Evolutionary conservation across 1,140 invertebrate species (phyloP).

Genomic region (Lasioglossum baleicum): DNA sequence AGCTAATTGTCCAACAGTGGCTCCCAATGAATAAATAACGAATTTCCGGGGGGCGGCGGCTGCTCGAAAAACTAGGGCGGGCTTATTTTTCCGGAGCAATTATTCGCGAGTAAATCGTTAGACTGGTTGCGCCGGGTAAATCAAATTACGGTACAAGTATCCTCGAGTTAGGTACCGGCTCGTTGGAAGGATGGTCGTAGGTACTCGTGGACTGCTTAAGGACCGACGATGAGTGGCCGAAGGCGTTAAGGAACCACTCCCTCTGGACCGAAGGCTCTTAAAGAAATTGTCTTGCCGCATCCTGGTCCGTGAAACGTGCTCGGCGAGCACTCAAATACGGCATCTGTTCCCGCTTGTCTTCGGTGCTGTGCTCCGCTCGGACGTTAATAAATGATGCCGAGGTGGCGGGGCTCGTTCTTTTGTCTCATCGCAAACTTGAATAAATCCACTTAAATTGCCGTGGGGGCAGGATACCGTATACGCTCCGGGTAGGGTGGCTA

Average conservation of each 20-base stretch:
- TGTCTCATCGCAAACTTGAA: slow-evolving; percentile 45
- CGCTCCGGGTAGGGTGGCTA: not conserved
- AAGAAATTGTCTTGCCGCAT: slow-evolving; percentile 62
- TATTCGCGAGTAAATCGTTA: not conserved
- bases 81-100: not conserved
- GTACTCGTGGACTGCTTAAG: slow-evolving; percentile 49
- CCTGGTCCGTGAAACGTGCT: slow-evolving; percentile 41
- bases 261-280: slow-evolving; percentile 39
- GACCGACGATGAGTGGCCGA: slow-evolving; percentile 51
- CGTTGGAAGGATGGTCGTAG: slow-evolving; percentile 41
- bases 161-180: slow-evolving; percentile 29
- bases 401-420: slow-evolving; percentile 38
- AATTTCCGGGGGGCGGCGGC: no score
- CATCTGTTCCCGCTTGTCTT: slow-evolving; percentile 55
- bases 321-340: slow-evolving; percentile 34
- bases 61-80: not conserved
- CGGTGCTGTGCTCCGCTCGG: slow-evolving; percentile 14
- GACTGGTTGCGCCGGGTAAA: not conserved
- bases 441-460: slow-evolving; percentile 53
- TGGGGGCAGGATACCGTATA: not conserved
- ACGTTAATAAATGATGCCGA: slow-evolving; percentile 64
- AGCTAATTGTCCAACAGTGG: no score
- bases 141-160: slow-evolving; percentile 51
- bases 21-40: no score
- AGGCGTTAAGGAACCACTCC: slow-evolving; percentile 52